Evolutionary conservation across 2,888 invertebrate genomes (phyloP).

Genomic region (Nymphalis urticae): DNA sequence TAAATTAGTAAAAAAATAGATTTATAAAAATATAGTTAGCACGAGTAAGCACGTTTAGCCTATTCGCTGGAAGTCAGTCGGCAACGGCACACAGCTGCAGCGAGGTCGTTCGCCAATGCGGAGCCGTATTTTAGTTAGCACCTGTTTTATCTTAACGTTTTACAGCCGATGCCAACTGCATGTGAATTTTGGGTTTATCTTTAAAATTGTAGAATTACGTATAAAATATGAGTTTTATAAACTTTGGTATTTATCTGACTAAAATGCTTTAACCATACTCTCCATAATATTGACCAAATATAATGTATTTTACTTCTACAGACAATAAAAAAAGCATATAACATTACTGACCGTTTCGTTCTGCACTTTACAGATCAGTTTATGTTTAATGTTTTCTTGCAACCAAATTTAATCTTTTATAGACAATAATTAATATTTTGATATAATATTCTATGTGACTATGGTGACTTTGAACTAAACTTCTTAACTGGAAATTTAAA

Average conservation of each 20-base stretch:
- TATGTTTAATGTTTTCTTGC: no score
- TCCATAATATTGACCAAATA: no score
- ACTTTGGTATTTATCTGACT: background rate
- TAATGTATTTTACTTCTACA: no score
- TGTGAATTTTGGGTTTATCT: constrained; percentile 27
- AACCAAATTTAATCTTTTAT: no score
- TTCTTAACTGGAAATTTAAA: no score
- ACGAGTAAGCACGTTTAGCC: background rate
- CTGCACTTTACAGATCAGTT: no score
- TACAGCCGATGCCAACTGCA: constrained; percentile 59
- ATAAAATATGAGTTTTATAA: background rate
- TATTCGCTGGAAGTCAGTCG: constrained; percentile 21
- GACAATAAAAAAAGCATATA: no score
- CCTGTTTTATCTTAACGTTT: constrained; percentile 74
- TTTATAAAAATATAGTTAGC: background rate
- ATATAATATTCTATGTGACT: no score
- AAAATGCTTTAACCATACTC: no score
- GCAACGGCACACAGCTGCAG: constrained; percentile 50
- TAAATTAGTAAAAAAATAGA: constrained; percentile 4
- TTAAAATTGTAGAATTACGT: background rate
- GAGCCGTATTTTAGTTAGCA: constrained; percentile 69
- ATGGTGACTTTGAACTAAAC: no score
- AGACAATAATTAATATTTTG: no score
- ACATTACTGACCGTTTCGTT: no score
- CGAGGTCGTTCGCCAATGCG: constrained; percentile 61